Conservation (phyloP, 2,113 vertebrate species). For the Microcebus murinus region DNA sequence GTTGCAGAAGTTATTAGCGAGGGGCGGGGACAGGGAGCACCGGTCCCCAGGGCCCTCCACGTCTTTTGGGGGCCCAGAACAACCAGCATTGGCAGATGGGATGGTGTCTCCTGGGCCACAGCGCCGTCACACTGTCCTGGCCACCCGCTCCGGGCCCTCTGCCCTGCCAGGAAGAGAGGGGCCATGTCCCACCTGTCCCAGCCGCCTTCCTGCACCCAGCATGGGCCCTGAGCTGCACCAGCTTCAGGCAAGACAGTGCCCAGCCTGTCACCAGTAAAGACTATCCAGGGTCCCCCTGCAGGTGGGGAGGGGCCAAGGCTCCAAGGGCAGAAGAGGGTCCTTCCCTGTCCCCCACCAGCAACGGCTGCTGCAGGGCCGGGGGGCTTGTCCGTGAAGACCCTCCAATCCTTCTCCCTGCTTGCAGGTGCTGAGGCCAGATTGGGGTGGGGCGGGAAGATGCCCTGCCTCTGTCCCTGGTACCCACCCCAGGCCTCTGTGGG, state of each 20-base stretch:
- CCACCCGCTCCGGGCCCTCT: background rate
- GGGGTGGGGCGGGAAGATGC: background rate
- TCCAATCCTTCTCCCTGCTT: background rate
- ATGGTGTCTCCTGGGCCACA: accelerated
- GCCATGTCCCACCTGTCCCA: background rate
- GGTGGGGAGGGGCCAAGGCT: background rate
- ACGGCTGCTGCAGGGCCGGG: accelerated
- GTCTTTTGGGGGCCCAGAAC: background rate
- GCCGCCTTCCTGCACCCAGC: background rate
- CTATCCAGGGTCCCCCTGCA: background rate
- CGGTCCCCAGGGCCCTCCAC: background rate
- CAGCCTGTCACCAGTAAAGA: background rate
- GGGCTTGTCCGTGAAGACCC: background rate
- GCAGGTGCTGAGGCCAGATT: background rate
- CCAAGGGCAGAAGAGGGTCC: background rate
- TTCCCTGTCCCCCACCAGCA: no score
- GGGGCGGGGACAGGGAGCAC: background rate
- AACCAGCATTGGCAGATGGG: accelerated
- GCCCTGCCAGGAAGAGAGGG: background rate
- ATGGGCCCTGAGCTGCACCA: background rate
- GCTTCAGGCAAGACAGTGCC: background rate
- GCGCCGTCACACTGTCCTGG: background rate
- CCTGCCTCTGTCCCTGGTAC: no score
- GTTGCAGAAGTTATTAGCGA: constrained; percentile 1
- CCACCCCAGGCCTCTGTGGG: background rate